Evolutionary conservation across 2,797 vertebrate genomes (phyloP), one percentile per base, ranked within the genome.

Genomic region (Cyprinella venusta): DNA sequence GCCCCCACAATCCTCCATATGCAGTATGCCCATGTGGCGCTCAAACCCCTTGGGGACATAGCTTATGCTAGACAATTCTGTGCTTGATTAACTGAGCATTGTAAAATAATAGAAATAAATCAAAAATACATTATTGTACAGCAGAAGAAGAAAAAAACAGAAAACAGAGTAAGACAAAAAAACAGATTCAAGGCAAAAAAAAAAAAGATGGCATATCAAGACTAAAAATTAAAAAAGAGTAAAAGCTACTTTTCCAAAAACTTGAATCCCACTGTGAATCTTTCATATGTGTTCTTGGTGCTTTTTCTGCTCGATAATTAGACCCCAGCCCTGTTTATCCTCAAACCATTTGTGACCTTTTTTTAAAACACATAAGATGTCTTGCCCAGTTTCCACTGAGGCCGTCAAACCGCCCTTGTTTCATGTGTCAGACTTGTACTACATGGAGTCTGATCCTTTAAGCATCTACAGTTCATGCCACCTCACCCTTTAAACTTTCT

Each of bases 241-340:
- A 40, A 56, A 80, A 68, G 81, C 71, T 82, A 75, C 19, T n/a
- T 82, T 82, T 82, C 72, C 81, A 76, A 76, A 74, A 76, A 42
- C 33, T 65, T 45, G 19, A 67, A 56, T 76, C 61, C 48, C 81
- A 82, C 72, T 82, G 81, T 82, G 81, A 82, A 76, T 30, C 72
- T 68, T 56, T 67, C 6, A 30, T 12, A 59, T 59, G 48, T 54
- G 36, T 76, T 75, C 19, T 81, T 82, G 80, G 45, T 82, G 61
- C 69, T 81, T 81, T 79, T 79, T 68, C 48, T 54, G 74, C 56
- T 68, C 2, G 24, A 48, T 75, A 52, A 65, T 65, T 8, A 74
- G 15, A 63, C 19, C 38, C 18, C 65, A 80, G 56, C 26, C 38
- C 54, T 72, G 40, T 30, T 71, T 30, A 71, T 80, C 24, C 13